phyloP scores from a whole-genome alignment of 1,140 invertebrate species.

The Papilio aristodemus region DNA sequence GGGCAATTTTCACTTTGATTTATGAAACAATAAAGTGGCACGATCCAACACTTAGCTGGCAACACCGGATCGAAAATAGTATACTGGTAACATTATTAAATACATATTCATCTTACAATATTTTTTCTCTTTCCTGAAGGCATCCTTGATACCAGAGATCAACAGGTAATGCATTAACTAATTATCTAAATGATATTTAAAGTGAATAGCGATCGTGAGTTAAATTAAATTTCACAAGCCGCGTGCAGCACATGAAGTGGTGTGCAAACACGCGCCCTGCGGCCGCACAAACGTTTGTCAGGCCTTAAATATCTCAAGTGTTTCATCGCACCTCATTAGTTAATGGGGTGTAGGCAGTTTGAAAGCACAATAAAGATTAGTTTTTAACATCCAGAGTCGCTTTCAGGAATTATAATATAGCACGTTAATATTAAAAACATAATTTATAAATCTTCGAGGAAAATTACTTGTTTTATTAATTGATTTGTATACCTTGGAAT shows the following conservation, averaged over 20 bases:
- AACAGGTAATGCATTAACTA: neutral
- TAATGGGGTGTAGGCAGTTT: neutral
- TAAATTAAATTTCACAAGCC: neutral
- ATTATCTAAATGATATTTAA: neutral
- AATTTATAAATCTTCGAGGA: too few relatives aligned
- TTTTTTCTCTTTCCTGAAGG: too few relatives aligned
- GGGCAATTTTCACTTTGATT: conserved; percentile 17
- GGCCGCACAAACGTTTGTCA: neutral
- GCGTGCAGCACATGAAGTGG: neutral
- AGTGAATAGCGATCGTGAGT: neutral
- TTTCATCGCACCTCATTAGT: neutral
- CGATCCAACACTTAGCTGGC: neutral
- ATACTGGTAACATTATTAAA: conserved; percentile 14
- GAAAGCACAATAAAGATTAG: too few relatives aligned
- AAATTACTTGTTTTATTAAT: too few relatives aligned
- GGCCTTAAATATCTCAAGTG: conserved; percentile 18
- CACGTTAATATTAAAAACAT: too few relatives aligned
- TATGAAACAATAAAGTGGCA: conserved; percentile 24
- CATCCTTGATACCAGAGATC: neutral
- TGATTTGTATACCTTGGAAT: too few relatives aligned
- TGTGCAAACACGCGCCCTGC: neutral
- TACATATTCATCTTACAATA: neutral
- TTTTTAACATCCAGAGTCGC: too few relatives aligned
- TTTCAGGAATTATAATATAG: too few relatives aligned
- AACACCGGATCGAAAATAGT: conserved; percentile 1